Evolutionary conservation across 2,113 vertebrate genomes (phyloP), one percentile per base, ranked within the genome.

Genomic region (human (Homo sapiens)): DNA sequence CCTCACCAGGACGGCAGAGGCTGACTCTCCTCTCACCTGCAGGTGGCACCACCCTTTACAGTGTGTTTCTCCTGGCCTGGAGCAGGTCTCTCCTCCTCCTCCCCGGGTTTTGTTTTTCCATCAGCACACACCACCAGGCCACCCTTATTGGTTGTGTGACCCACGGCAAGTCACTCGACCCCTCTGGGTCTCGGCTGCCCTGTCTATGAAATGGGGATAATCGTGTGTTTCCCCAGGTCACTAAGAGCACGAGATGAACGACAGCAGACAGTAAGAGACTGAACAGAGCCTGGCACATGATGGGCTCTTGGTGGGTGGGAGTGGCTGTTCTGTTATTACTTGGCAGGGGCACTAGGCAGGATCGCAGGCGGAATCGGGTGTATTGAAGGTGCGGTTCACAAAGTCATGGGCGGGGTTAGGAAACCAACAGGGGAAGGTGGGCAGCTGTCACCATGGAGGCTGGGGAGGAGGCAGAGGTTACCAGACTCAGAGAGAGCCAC

Each of bases 221-320:
- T 4, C 1, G 57, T 8, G 17, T 25, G 18, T 55, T 20, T 48
- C 35, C 17, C 0, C 3, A 18, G 35, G n/a, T 76, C 59, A 1
- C n/a, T 52, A 18, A 43, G 78, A 72, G 25, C 16, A 32, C 1
- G 52, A 59, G 35, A 6, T 0, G 6, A 76, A 72, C 32, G 64
- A 20, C 0, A 9, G 48, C 8, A 1, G 78, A n/a, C 2, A 12
- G 40, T 3, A n/a, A 32, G 35, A 35, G 55, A 8, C 1, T 9
- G 50, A 40, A 57, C 1, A 5, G 20, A 45, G 35, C 23, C 0
- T 5, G 57, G 32, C 52, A 6, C 2, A 0, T 35, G 1, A 76
- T 6, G 13, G 50, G 72, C 48, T 13, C 16, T 27, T 2, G 1
- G 38, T 0, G 14, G n/a, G 59, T 59, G 72, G 25, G 32, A 18